Conservation (phyloP, 1,140 invertebrate species). For the Drosophila subpulchrella region DNA sequence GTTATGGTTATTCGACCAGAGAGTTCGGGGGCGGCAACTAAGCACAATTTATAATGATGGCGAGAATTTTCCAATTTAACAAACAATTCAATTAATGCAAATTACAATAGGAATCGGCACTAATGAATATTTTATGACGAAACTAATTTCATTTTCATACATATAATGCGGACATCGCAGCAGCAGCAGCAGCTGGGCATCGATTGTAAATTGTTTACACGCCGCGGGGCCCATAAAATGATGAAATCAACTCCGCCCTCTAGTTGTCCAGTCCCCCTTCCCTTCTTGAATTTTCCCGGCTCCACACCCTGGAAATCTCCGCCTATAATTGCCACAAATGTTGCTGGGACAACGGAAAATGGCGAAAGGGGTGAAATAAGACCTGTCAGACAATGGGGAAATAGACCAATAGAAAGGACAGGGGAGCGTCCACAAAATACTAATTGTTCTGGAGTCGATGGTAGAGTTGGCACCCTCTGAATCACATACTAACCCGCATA, state of each 20-base stretch:
- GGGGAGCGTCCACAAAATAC: slow-evolving; percentile 16
- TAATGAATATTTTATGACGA: slow-evolving; percentile 79
- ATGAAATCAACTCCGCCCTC: slow-evolving; percentile 19
- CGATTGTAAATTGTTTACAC: slow-evolving; percentile 61
- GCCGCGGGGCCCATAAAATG: slow-evolving; percentile 53
- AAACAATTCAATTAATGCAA: slow-evolving; percentile 82
- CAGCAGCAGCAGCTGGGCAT: slow-evolving; percentile 48
- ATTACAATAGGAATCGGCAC: slow-evolving; percentile 63
- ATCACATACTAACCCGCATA: not conserved
- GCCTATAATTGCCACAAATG: slow-evolving; percentile 55
- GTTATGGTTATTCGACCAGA: slow-evolving; percentile 55
- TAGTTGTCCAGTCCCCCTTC: not conserved
- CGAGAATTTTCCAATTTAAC: slow-evolving; percentile 76
- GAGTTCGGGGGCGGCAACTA: slow-evolving; percentile 27
- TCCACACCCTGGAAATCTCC: slow-evolving; percentile 16
- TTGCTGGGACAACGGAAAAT: slow-evolving; percentile 25
- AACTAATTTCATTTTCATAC: slow-evolving; percentile 79
- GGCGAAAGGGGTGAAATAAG: not conserved
- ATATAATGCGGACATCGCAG: slow-evolving; percentile 9
- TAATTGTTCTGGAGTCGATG: slow-evolving; percentile 29
- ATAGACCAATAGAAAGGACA: not conserved
- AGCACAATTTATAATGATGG: slow-evolving; percentile 60
- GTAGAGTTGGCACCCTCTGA: not conserved
- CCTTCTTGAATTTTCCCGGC: not conserved
- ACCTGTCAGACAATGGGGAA: not conserved